phyloP scores from a whole-genome alignment of 2,888 invertebrate species.

The Tenthredo distinguenda region DNA sequence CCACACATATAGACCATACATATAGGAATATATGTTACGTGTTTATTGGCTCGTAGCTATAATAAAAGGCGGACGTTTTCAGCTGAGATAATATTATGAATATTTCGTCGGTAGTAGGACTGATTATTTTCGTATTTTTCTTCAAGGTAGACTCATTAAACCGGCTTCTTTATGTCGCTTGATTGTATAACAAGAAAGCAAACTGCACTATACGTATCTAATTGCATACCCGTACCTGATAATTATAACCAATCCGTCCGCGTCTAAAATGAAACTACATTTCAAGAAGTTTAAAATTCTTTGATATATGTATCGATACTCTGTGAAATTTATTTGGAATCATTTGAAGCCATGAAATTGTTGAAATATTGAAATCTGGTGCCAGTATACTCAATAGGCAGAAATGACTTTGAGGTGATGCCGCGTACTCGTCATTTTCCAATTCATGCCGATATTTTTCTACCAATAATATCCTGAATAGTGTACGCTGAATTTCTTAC shows the following conservation, averaged over 20 bases:
- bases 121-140: neutral
- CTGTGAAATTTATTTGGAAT: too few species aligned
- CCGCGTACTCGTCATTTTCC: neutral
- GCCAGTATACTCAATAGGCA: neutral
- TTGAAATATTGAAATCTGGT: too few species aligned
- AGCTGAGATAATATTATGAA: constrained; percentile 1
- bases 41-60: neutral
- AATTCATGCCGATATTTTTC: neutral
- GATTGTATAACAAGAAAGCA: neutral
- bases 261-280: neutral
- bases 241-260: too few species aligned
- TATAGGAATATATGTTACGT: neutral
- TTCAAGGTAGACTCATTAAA: neutral
- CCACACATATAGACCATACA: neutral
- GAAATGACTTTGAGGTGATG: too few species aligned
- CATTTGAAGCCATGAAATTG: too few species aligned
- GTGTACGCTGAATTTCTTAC: too few species aligned
- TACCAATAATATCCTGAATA: too few species aligned
- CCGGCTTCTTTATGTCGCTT: neutral
- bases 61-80: neutral
- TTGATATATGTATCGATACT: too few species aligned
- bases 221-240: neutral
- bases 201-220: neutral
- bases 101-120: neutral
- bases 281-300: neutral